A percentile compares a stretch with the other conserved stretches of the same genome.
Evolutionary conservation across 1,140 invertebrate genomes (phyloP).

Genomic region (Procambarus virginalis): DNA sequence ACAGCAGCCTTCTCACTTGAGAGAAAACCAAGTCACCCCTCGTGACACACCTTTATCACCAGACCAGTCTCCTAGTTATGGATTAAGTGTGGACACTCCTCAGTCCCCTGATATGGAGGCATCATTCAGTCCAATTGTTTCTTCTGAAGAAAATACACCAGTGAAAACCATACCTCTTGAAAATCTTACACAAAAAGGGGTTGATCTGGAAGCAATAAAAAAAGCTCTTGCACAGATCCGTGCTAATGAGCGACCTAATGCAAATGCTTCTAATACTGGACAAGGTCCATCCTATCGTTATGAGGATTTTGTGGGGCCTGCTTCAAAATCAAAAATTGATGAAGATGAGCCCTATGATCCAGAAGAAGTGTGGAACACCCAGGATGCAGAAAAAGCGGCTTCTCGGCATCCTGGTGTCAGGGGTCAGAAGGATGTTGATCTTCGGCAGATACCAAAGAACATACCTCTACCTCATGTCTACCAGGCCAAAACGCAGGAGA

Average conservation of each 20-base stretch:
- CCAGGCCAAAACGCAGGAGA: slow-evolving; percentile 7
- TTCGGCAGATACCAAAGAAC: slow-evolving; percentile 10
- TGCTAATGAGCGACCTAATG: slow-evolving; percentile 23
- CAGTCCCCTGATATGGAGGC: slow-evolving; percentile 55
- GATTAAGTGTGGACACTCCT: slow-evolving; percentile 23
- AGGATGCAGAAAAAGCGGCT: background rate
- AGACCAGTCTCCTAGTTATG: slow-evolving; percentile 34
- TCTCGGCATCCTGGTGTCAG: background rate
- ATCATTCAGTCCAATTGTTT: slow-evolving; percentile 36
- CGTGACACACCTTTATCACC: slow-evolving; percentile 47
- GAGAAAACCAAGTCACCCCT: background rate
- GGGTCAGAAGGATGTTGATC: slow-evolving; percentile 26
- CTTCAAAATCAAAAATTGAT: slow-evolving; percentile 12
- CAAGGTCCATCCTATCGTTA: slow-evolving; percentile 54
- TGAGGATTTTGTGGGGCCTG: slow-evolving; percentile 61
- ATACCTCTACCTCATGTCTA: slow-evolving; percentile 39
- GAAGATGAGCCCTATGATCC: slow-evolving; percentile 64
- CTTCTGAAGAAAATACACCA: slow-evolving; percentile 42
- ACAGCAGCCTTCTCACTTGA: background rate
- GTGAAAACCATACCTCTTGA: slow-evolving; percentile 57
- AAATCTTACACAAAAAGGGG: slow-evolving; percentile 47
- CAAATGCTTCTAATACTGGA: background rate
- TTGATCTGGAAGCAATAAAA: slow-evolving; percentile 55
- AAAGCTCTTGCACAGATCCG: slow-evolving; percentile 57
- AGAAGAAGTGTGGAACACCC: slow-evolving; percentile 57